These are phyloP conservation scores for Zygogramma bicolorata DNA, from an alignment of 2,888 invertebrate species.

Conservation along the genomic window DNA sequence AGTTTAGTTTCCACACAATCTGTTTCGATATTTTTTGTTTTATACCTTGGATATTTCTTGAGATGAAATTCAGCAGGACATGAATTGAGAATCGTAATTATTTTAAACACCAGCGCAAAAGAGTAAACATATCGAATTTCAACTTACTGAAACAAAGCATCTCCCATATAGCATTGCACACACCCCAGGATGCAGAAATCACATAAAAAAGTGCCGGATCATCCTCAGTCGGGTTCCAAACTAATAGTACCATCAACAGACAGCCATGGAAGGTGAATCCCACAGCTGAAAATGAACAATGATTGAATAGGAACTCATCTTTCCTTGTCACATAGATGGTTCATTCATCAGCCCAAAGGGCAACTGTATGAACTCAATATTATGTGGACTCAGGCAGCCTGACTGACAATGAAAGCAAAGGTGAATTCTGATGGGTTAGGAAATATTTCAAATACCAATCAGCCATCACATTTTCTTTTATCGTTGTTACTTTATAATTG, in stretches of 20 bases:
- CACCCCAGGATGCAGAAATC: constrained; percentile 88
- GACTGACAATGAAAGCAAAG: too few species aligned
- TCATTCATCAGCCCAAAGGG: background rate
- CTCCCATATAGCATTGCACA: constrained; percentile 89
- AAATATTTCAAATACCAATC: too few species aligned
- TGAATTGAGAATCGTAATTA: too few species aligned
- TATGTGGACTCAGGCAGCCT: too few species aligned
- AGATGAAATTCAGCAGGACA: too few species aligned
- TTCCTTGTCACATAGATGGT: background rate
- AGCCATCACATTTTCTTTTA: too few species aligned
- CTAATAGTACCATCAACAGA: constrained; percentile 78
- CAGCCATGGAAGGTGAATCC: constrained; percentile 86
- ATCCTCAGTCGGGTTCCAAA: constrained; percentile 85
- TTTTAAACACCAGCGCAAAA: too few species aligned
- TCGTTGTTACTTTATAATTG: too few species aligned
- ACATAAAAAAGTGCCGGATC: constrained; percentile 86
- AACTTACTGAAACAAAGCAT: constrained; percentile 72
- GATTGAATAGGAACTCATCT: background rate
- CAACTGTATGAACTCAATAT: background rate
- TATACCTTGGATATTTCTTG: too few species aligned
- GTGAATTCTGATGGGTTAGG: too few species aligned
- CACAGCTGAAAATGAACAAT: constrained; percentile 72
- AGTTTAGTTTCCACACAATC: too few species aligned
- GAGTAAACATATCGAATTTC: background rate
- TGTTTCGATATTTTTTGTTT: too few species aligned